phyloP scores from a whole-genome alignment of 2,888 invertebrate species.

The Acanthosepion lycidas region DNA sequence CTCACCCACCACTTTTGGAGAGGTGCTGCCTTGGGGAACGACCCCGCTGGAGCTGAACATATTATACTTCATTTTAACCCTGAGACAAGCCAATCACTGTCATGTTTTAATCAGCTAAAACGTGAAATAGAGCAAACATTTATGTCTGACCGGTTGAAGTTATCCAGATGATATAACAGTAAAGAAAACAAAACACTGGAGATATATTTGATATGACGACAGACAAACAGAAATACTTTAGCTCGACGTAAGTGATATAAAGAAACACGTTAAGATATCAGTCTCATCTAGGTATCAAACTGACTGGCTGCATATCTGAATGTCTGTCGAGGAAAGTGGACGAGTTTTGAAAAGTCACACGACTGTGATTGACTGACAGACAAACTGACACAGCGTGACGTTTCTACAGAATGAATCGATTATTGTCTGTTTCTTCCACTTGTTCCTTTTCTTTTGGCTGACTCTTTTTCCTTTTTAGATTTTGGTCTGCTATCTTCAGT shows the following conservation, averaged over 20 bases:
- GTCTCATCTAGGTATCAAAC: not conserved
- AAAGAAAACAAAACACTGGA: not conserved
- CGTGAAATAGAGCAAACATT: not conserved
- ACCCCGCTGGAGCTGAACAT: too few species aligned
- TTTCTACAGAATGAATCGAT: not conserved
- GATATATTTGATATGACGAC: not conserved
- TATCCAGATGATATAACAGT: not conserved
- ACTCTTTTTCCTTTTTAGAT: not conserved
- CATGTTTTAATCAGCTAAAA: not conserved
- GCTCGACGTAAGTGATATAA: not conserved
- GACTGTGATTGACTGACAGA: not conserved
- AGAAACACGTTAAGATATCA: slow-evolving; percentile 33
- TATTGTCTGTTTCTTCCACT: not conserved
- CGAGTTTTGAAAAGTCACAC: slow-evolving; percentile 33
- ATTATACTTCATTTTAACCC: too few species aligned
- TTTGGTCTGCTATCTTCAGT: too few species aligned
- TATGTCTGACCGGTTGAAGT: not conserved
- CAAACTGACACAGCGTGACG: slow-evolving; percentile 33
- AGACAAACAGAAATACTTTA: not conserved
- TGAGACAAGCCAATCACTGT: not conserved
- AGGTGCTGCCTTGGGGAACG: too few species aligned
- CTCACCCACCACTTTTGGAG: too few species aligned
- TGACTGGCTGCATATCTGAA: not conserved
- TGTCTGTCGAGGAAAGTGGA: not conserved
- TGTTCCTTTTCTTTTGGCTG: not conserved